Evolutionary conservation across 2,888 invertebrate species (phyloP), one percentile per base, ranked within the genome.

Genomic region (Drosophila ezoana): DNA sequence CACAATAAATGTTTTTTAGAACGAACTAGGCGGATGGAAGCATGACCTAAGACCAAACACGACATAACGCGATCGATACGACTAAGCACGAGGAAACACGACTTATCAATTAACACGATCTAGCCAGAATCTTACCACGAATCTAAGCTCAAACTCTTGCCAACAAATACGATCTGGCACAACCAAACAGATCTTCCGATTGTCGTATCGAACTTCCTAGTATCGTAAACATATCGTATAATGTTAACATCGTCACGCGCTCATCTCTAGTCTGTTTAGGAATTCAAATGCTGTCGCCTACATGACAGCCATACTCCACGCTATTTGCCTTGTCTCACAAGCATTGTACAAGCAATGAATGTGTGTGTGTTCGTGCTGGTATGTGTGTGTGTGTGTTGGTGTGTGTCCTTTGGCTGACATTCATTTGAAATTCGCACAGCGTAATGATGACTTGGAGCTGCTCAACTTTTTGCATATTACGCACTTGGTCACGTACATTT

Each of bases 381-480:
- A 9, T 35, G 20, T 54, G 35, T 32, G 14, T 37, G 14, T 10
- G 37, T 47, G 33, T 20, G 45, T 51, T n/a, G n/a, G 49, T 49
- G 40, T 28, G 56, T 70, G 87, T 86, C 87, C 88, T 88, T 79
- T 78, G 80, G 70, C 81, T 86, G 88, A 86, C 88, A 84, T 88
- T 87, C 87, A 86, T 88, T 88, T 79, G 79, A 63, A 78, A 88
- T 86, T 72, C 88, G 74, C 67, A 52, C 37, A 72, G 81, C 86
- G 74, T 87, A 85, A 81, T 76, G 81, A 78, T 73, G 86, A 71
- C 74, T 68, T 56, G 68, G 54, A 61, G 64, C 74, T 56, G 64
- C 43, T 74, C 58, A 74, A 81, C 76, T 87, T 81, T 80, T 75
- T 82, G 79, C 79, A 79, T 84, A 90, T 89, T 89, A 89, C 87